phyloP scores from a whole-genome alignment of 2,888 invertebrate genomes.

The Oligia strigilis region DNA sequence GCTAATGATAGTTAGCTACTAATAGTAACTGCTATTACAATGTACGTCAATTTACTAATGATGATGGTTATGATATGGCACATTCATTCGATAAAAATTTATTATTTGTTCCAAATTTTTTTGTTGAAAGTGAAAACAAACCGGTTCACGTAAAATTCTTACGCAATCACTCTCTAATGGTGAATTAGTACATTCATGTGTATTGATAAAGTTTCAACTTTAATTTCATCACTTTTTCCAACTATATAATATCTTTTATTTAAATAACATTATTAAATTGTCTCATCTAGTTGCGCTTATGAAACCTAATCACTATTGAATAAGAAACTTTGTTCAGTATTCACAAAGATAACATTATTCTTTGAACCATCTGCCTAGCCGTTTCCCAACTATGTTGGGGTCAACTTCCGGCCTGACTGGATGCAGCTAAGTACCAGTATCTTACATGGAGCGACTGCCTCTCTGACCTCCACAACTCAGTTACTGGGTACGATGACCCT shows the following conservation, averaged over 20 bases:
- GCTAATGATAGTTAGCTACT: background rate
- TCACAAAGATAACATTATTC: background rate
- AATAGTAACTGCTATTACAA: conserved; percentile 23
- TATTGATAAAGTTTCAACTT: background rate
- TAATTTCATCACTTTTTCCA: background rate
- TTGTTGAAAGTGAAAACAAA: background rate
- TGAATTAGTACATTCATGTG: background rate
- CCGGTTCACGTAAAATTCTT: too few relatives aligned
- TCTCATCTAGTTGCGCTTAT: background rate
- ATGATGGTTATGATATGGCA: conserved; percentile 1
- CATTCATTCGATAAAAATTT: background rate
- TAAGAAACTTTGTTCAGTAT: background rate
- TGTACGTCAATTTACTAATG: conserved; percentile 41
- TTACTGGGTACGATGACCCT: too few relatives aligned
- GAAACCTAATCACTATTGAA: background rate
- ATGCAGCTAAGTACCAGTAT: too few relatives aligned
- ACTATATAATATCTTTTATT: background rate
- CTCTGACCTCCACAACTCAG: too few relatives aligned
- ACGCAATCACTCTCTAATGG: background rate
- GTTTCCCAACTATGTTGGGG: background rate
- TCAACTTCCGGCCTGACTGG: too few relatives aligned
- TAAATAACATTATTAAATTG: too few relatives aligned
- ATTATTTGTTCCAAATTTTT: background rate
- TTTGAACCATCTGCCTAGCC: background rate
- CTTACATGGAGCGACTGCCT: too few relatives aligned